A percentile compares a stretch with the other conserved stretches of the same genome.
phyloP scores from a whole-genome alignment of 2,888 invertebrate species.

The Ptilodon capucinus region DNA sequence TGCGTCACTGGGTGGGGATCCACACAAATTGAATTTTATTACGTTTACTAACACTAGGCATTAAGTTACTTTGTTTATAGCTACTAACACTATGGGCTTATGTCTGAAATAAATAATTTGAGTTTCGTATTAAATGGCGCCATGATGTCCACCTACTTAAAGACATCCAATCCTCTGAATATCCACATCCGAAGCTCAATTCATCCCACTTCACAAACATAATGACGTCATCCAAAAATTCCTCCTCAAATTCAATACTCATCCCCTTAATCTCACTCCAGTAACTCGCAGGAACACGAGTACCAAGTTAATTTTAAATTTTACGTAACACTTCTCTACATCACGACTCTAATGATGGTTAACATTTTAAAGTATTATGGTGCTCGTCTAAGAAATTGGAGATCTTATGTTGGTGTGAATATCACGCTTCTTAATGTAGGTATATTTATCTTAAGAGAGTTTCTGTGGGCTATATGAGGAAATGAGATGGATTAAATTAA shows the following conservation, averaged over 20 bases:
- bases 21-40: no score
- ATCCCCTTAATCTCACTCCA: conserved; percentile 4
- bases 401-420: neutral
- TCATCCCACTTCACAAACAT: neutral
- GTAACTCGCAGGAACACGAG: conserved; percentile 12
- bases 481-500: no score
- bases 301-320: conserved; percentile 26
- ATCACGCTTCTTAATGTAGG: neutral
- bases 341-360: conserved; percentile 8
- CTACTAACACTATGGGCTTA: no score
- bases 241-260: neutral
- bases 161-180: no score
- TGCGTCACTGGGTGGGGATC: no score
- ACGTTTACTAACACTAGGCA: no score
- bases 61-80: no score
- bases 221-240: neutral
- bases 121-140: no score
- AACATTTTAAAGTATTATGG: conserved; percentile 12
- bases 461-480: neutral
- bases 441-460: neutral
- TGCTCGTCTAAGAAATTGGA: conserved; percentile 9
- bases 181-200: neutral
- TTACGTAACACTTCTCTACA: conserved; percentile 14
- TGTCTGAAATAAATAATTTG: no score
- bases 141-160: no score